These are phyloP conservation scores for Erebia palarica DNA, from an alignment of 2,888 invertebrate genomes.

Conservation along the genomic window DNA sequence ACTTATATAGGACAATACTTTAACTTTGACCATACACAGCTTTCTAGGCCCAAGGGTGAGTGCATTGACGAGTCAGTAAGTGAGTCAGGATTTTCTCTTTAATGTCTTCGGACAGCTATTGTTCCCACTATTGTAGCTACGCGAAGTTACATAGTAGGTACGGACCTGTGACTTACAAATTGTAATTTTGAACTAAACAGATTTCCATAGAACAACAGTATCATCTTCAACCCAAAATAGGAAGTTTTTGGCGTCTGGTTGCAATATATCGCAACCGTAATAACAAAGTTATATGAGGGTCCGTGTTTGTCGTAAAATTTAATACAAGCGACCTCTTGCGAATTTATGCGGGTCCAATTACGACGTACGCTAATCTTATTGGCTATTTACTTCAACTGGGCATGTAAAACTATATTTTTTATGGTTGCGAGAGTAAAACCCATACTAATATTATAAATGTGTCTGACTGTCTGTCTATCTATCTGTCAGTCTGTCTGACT, in stretches of 20 bases:
- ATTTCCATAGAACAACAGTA: constrained; percentile 25
- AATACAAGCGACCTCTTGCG: constrained; percentile 69
- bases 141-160: not conserved
- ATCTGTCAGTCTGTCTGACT: no score
- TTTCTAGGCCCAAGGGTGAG: no score
- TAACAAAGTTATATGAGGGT: constrained; percentile 78
- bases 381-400: constrained; percentile 49
- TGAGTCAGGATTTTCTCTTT: no score
- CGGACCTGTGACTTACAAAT: not conserved
- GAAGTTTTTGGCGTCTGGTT: constrained; percentile 54
- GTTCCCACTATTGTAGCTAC: no score
- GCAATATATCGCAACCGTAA: constrained; percentile 74
- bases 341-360: constrained; percentile 70
- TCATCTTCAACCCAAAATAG: constrained; percentile 50
- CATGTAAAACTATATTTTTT: constrained; percentile 44
- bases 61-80: no score
- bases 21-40: no score
- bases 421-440: not conserved
- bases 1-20: no score
- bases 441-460: no score
- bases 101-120: no score
- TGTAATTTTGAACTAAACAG: constrained; percentile 15
- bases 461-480: no score
- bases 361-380: constrained; percentile 55
- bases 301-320: constrained; percentile 75